Evolutionary conservation across 2,888 invertebrate genomes (phyloP).

Genomic region (Agriopis marginaria): DNA sequence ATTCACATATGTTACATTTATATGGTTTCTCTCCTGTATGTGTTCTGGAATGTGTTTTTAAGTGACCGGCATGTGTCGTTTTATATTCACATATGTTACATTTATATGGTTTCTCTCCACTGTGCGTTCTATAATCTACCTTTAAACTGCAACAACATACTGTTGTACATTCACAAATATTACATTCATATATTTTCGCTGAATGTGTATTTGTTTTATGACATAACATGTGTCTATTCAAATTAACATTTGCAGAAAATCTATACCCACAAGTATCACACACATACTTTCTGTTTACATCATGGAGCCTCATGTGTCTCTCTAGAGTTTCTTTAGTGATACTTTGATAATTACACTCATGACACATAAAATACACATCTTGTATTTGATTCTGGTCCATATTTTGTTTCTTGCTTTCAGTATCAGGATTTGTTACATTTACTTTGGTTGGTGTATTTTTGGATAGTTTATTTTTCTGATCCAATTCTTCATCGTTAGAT

Average conservation of each 20-base stretch:
- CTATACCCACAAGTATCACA: constrained; percentile 3
- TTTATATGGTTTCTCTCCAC: no score
- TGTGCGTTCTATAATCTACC: constrained; percentile 3
- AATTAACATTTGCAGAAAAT: background rate
- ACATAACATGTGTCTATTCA: constrained; percentile 7
- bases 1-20: no score
- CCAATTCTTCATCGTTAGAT: background rate
- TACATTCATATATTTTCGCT: constrained; percentile 9
- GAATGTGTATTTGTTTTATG: background rate
- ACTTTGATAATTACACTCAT: constrained; percentile 2
- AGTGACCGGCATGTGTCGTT: no score
- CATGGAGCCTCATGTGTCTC: constrained; percentile 4
- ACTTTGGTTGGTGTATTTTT: background rate
- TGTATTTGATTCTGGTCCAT: background rate
- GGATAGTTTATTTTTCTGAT: background rate
- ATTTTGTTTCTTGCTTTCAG: background rate
- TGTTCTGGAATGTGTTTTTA: no score
- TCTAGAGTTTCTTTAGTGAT: background rate
- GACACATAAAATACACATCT: background rate
- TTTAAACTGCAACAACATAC: background rate
- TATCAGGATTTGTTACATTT: background rate
- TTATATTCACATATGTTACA: no score
- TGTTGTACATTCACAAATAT: constrained; percentile 14
- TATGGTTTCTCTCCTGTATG: no score
- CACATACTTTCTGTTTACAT: constrained; percentile 4